These are phyloP conservation scores for Danio rerio DNA, from an alignment of 2,113 vertebrate species.

Conservation along the genomic window DNA sequence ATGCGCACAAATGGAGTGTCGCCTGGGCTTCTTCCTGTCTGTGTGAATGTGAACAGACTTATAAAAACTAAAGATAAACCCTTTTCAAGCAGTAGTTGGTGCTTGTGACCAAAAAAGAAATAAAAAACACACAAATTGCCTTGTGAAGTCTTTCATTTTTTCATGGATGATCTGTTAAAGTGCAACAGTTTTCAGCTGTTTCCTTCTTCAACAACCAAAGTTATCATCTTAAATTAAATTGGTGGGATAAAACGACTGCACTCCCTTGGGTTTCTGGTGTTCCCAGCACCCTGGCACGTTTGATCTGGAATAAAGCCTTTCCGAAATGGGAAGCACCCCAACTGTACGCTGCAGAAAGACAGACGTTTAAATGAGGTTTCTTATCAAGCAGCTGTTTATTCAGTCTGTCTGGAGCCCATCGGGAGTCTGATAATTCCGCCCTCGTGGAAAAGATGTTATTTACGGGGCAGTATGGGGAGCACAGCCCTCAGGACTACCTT, in stretches of 20 bases:
- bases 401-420: conserved; percentile 32
- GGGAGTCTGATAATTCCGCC: conserved; percentile 53
- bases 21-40: not conserved
- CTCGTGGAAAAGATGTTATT: conserved; percentile 55
- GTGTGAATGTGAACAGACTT: conserved; percentile 3
- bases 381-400: conserved; percentile 44
- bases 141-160: not conserved
- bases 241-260: conserved; percentile 47
- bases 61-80: conserved; percentile 1
- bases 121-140: conserved; percentile 8
- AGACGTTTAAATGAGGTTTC: conserved; percentile 44
- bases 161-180: not conserved
- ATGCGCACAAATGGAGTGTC: not conserved
- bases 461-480: conserved; percentile 57
- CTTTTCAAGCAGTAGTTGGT: not conserved
- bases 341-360: conserved; percentile 58
- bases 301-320: conserved; percentile 60
- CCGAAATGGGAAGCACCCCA: conserved; percentile 51
- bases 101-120: not conserved
- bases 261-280: not conserved
- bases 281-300: not conserved
- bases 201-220: conserved; percentile 42
- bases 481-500: conserved; percentile 57
- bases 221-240: conserved; percentile 58
- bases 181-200: conserved; percentile 9